Evolutionary conservation across 2,888 invertebrate genomes (phyloP).

Genomic region (Drosophila niveifrons): DNA sequence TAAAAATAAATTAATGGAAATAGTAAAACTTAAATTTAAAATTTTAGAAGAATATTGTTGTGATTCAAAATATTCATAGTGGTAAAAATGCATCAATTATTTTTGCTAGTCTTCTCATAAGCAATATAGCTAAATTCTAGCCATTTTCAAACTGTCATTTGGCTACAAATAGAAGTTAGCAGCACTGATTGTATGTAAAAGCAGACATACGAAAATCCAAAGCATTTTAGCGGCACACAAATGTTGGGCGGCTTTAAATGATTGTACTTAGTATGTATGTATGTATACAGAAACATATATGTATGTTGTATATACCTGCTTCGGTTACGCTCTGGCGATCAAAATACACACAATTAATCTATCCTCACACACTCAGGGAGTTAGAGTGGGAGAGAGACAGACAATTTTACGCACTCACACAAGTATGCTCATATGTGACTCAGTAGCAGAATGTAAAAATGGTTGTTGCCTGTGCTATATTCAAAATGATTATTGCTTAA

Average conservation of each 20-base stretch:
- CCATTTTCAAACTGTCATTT: too few species aligned
- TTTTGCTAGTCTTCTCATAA: too few species aligned
- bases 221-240: conserved; percentile 68
- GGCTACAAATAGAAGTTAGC: too few species aligned
- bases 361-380: conserved; percentile 13
- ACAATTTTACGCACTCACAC: conserved; percentile 13
- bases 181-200: conserved; percentile 34
- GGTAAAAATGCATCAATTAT: too few species aligned
- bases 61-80: too few species aligned
- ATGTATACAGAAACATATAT: conserved; percentile 5
- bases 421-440: neutral
- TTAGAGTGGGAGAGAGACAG: conserved; percentile 5
- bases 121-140: too few species aligned
- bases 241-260: conserved; percentile 26
- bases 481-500: conserved; percentile 51
- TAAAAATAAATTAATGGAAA: too few species aligned
- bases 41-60: too few species aligned
- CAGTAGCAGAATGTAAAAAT: conserved; percentile 20
- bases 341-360: conserved; percentile 62
- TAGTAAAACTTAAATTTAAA: too few species aligned
- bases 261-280: neutral
- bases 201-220: conserved; percentile 58
- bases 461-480: conserved; percentile 44
- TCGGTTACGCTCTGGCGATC: conserved; percentile 76
- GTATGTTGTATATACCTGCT: conserved; percentile 36